Evolutionary conservation across 2,888 invertebrate species (phyloP).

Genomic region (Synanthedon andrenaeformis): DNA sequence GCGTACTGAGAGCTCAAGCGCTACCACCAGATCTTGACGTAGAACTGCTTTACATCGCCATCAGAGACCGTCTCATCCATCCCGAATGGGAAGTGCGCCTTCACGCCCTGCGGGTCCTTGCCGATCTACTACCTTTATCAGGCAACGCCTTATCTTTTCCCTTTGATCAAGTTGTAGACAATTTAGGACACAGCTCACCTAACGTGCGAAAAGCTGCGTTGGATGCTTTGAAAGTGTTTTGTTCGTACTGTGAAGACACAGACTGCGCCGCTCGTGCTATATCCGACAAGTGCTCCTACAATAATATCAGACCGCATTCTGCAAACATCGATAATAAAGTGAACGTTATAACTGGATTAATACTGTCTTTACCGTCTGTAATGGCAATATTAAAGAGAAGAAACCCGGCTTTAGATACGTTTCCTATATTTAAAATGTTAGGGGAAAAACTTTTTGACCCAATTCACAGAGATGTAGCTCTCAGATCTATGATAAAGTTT

Average conservation of each 20-base stretch:
- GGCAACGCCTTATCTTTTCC: constrained; percentile 76
- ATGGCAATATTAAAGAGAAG: constrained; percentile 67
- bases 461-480: constrained; percentile 75
- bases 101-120: constrained; percentile 82
- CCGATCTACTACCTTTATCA: constrained; percentile 82
- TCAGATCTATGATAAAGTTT: constrained; percentile 78
- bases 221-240: constrained; percentile 80
- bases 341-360: constrained; percentile 74
- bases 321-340: constrained; percentile 62
- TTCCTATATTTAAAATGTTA: constrained; percentile 63
- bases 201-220: constrained; percentile 84
- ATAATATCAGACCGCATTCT: constrained; percentile 63
- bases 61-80: constrained; percentile 78
- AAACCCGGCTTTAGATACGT: constrained; percentile 56
- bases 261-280: constrained; percentile 76
- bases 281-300: constrained; percentile 75
- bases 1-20: constrained; percentile 78
- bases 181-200: constrained; percentile 83
- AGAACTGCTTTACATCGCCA: constrained; percentile 75
- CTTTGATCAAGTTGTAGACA: constrained; percentile 80
- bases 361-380: constrained; percentile 74
- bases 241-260: constrained; percentile 75
- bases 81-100: constrained; percentile 88
- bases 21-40: constrained; percentile 78
- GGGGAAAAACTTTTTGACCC: constrained; percentile 67